Evolutionary conservation across 1,140 invertebrate genomes (phyloP).

Genomic region (Nautilus pompilius): DNA sequence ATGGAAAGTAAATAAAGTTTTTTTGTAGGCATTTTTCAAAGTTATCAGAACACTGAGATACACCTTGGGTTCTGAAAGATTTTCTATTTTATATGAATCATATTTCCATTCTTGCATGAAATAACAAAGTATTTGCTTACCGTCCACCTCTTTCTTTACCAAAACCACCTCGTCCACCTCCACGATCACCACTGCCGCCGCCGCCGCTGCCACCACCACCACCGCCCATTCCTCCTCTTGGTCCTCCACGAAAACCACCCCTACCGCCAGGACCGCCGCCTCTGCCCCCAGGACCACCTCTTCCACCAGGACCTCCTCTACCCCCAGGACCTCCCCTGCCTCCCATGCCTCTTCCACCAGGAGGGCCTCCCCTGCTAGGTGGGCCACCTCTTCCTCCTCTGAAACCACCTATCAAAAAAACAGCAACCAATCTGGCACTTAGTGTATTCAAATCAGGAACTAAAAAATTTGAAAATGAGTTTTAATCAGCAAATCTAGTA

Average conservation of each 20-base stretch:
- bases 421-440: too few species aligned
- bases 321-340: neutral
- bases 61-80: neutral
- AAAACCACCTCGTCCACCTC: constrained; percentile 3
- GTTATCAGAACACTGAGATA: neutral
- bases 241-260: neutral
- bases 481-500: too few species aligned
- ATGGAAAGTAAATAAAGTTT: neutral
- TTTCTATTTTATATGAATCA: neutral
- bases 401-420: too few species aligned
- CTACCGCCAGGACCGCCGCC: neutral
- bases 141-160: constrained; percentile 3
- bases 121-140: neutral
- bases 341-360: neutral
- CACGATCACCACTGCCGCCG: constrained; percentile 1
- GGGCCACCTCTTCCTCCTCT: neutral
- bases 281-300: neutral
- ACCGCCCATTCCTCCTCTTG: constrained; percentile 10
- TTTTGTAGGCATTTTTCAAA: neutral
- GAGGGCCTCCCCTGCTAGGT: neutral
- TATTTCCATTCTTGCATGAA: neutral
- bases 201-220: constrained; percentile 6
- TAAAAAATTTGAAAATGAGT: too few species aligned
- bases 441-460: too few species aligned
- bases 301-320: neutral